These are phyloP conservation scores for Melitaea athalia DNA, from an alignment of 2,888 invertebrate species.

Conservation along the genomic window DNA sequence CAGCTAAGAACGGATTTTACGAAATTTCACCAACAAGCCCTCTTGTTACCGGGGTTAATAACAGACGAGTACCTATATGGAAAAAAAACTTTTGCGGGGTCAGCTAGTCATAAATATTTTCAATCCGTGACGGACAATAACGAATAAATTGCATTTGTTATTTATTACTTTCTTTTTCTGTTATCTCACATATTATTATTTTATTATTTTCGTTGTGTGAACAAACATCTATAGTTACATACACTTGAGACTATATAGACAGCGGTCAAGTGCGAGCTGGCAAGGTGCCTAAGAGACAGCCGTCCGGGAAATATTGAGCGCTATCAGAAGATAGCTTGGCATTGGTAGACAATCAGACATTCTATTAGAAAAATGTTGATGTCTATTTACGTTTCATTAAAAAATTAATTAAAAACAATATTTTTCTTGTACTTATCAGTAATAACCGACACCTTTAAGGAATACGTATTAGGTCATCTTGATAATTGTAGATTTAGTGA, in stretches of 20 bases:
- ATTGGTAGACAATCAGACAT: constrained; percentile 18
- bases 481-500: too few species aligned
- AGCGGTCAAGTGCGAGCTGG: constrained; percentile 37
- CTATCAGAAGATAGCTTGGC: constrained; percentile 29
- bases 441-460: too few species aligned
- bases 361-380: not conserved
- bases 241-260: constrained; percentile 17
- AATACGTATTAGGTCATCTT: too few species aligned
- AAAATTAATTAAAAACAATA: not conserved
- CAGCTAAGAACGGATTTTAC: too few species aligned
- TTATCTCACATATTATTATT: not conserved
- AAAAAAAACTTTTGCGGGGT: too few species aligned
- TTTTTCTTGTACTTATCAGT: not conserved
- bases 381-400: not conserved
- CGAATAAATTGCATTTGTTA: too few species aligned
- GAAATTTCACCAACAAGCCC: too few species aligned
- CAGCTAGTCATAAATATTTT: too few species aligned
- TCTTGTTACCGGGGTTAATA: too few species aligned
- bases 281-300: constrained; percentile 28
- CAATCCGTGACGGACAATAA: too few species aligned
- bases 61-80: too few species aligned
- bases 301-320: constrained; percentile 25
- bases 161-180: not conserved
- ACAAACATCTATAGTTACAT: constrained; percentile 7
- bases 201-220: constrained; percentile 7